Conservation (phyloP, 2,888 invertebrate genomes). For the Sympetrum striolatum region DNA sequence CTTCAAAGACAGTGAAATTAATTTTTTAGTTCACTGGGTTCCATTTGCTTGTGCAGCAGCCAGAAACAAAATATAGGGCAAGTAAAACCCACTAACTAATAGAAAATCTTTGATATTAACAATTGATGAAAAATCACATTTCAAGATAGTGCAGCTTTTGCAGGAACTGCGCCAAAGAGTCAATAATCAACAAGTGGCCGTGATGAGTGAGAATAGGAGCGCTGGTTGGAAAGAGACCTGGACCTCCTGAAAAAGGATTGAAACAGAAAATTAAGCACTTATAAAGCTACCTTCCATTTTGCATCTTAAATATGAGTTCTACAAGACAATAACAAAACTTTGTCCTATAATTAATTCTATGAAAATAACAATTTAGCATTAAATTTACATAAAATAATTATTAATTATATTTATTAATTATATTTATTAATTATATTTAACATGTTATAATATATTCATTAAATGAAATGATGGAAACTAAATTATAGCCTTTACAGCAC, state of each 20-base stretch:
- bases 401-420: too few relatives aligned
- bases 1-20: too few relatives aligned
- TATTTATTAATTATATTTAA: too few relatives aligned
- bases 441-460: too few relatives aligned
- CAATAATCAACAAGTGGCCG: conserved; percentile 31
- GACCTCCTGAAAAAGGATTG: not conserved
- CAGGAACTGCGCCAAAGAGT: not conserved
- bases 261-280: not conserved
- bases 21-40: not conserved
- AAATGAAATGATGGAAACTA: too few relatives aligned
- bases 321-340: too few relatives aligned
- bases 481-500: too few relatives aligned
- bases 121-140: conserved; percentile 23
- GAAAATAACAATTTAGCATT: too few relatives aligned
- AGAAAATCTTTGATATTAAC: not conserved
- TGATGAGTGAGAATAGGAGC: conserved; percentile 21
- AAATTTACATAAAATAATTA: too few relatives aligned
- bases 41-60: not conserved
- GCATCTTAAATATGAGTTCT: too few relatives aligned
- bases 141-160: not conserved
- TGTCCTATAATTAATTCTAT: too few relatives aligned
- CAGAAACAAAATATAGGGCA: not conserved
- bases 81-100: not conserved
- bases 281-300: too few relatives aligned
- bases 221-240: conserved; percentile 12